Conservation (phyloP, 2,888 invertebrate genomes). For the Agrotis exclamationis region DNA sequence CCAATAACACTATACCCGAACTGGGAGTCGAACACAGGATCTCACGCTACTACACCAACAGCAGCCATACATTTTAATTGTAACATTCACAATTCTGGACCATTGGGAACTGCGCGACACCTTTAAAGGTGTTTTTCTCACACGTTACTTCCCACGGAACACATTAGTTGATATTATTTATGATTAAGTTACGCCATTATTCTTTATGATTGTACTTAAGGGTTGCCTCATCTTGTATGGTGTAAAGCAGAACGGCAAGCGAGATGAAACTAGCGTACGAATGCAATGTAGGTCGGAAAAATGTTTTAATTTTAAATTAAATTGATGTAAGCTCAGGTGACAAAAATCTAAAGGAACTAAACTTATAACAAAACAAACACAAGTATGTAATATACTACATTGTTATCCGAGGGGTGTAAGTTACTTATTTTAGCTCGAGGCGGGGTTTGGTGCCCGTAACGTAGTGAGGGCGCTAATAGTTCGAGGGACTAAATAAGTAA, state of each 20-base stretch:
- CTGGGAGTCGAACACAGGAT: no score
- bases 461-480: no score
- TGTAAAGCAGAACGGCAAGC: constrained; percentile 26
- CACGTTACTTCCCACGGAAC: constrained; percentile 76
- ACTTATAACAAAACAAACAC: no score
- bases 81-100: constrained; percentile 23
- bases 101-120: constrained; percentile 51
- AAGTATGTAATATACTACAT: no score
- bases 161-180: constrained; percentile 70
- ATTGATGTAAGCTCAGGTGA: background rate
- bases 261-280: constrained; percentile 4
- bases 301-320: background rate
- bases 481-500: no score
- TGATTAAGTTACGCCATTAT: constrained; percentile 77
- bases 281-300: background rate
- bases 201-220: constrained; percentile 67
- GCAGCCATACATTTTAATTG: background rate
- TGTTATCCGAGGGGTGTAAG: no score
- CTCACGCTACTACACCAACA: no score
- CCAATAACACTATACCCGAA: no score
- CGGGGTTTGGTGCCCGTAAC: no score
- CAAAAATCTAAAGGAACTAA: background rate
- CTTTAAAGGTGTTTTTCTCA: constrained; percentile 68
- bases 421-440: no score
- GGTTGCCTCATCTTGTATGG: constrained; percentile 70